Base-by-base conservation (phyloP, 2,113 vertebrate species). In the Podiceps cristatus region DNA sequence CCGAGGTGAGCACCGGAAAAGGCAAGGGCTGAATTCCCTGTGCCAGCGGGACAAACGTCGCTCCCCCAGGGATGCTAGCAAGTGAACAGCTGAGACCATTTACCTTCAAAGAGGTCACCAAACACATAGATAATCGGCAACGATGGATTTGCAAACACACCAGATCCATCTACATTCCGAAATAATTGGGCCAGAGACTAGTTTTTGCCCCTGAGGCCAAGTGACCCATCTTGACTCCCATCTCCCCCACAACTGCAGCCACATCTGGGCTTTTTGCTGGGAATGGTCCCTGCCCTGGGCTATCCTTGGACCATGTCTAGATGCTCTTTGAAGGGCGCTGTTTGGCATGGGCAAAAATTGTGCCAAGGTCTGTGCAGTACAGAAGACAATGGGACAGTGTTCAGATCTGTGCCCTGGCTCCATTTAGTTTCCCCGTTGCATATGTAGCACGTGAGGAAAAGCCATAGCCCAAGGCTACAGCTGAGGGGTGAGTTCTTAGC, bases 21-120 rank as follows among this genome's bases (percentile, higher is more conserved):
- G 1, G 20, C 18, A 44, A 73, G 49, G n/a, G 23, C 49, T 77
- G 75, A 29, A 9, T 22, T 33, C 18, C 44, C 29, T 25, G 25
- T 11, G 18, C 17, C 33, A 42, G 8, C 1, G 1, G 33, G 33
- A 6, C 49, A 42, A 37, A 10, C 1, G 1, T 25, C 1, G 0
- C 31, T 44, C n/a, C 11, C 40, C 37, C 58, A 47, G 79, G 28
- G 55, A 12, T 15, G 47, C 42, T 9, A 12, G n/a, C 6, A 35
- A n/a, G n/a, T n/a, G 52, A 64, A 17, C 25, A 55, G 52, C 31
- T 45, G 33, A 81, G 56, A 22, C 40, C 42, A 7, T 25, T 31
- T 9, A 3, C 68, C 19, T 28, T 45, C 71, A 17, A 29, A 71
- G 40, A n/a, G 42, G 27, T 75, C 89, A 37, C 45, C 63, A n/a